phyloP scores from a whole-genome alignment of 2,797 vertebrate species.

The Anguilla megastoma region DNA sequence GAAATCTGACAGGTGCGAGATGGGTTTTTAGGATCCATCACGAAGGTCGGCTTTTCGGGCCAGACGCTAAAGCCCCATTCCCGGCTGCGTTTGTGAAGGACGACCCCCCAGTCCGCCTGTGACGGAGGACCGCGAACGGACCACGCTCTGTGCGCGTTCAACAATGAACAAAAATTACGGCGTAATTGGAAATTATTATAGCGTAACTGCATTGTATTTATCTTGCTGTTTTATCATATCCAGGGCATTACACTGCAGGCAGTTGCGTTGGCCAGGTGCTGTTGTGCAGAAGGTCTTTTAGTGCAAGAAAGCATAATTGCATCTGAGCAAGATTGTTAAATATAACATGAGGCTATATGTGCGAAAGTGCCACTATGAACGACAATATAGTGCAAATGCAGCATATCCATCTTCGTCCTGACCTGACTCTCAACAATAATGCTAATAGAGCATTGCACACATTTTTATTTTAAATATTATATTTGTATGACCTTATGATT shows the following conservation, averaged over 20 bases:
- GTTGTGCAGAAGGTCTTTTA: neutral
- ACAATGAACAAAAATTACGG: neutral
- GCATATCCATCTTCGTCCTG: neutral
- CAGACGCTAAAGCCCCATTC: neutral
- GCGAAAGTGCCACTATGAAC: neutral
- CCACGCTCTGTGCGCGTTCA: neutral
- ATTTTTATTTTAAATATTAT: neutral
- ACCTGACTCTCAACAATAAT: neutral
- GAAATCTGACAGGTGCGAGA: neutral
- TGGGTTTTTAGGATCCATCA: neutral
- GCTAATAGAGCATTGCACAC: neutral
- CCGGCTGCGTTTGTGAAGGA: neutral
- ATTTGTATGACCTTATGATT: neutral
- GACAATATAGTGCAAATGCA: neutral
- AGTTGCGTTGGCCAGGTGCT: neutral
- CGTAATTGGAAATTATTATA: neutral
- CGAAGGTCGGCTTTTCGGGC: neutral
- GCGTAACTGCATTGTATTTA: neutral
- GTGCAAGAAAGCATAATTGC: neutral
- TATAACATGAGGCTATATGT: neutral
- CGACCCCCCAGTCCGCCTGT: neutral
- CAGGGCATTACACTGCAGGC: neutral
- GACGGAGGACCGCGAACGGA: neutral
- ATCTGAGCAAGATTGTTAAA: neutral
- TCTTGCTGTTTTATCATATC: neutral